Evolutionary conservation across 2,797 vertebrate species (phyloP).

Genomic region (Tapera naevia): DNA sequence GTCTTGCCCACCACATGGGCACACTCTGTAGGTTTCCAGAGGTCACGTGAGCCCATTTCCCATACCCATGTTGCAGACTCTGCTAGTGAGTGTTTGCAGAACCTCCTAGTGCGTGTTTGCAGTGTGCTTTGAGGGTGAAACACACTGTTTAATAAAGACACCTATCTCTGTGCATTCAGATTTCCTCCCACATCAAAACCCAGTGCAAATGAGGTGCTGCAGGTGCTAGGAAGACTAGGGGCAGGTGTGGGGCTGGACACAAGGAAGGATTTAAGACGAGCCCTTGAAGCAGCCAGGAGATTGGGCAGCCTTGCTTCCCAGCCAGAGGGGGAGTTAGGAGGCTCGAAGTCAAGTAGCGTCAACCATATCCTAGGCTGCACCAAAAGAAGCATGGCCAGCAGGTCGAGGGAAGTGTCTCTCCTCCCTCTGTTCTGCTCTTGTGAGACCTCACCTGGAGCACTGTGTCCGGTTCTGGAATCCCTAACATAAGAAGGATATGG

Average conservation of each 20-base stretch:
- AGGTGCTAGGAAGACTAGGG: fast-evolving
- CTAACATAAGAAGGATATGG: too few species aligned
- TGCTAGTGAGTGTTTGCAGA: fast-evolving
- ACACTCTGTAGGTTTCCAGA: fast-evolving
- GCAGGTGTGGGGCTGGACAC: fast-evolving
- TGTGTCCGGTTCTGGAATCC: too few species aligned
- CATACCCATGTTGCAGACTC: fast-evolving
- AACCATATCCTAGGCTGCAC: too few species aligned
- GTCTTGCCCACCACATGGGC: fast-evolving
- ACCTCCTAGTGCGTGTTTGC: fast-evolving
- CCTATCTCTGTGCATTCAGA: background rate
- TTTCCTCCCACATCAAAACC: fast-evolving
- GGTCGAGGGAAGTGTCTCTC: too few species aligned
- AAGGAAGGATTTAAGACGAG: fast-evolving
- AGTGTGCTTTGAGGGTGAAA: fast-evolving
- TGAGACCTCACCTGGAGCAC: too few species aligned
- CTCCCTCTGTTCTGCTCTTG: too few species aligned
- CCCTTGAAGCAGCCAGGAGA: fast-evolving
- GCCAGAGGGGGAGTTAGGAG: too few species aligned
- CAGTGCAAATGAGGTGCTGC: fast-evolving
- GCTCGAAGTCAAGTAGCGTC: fast-evolving
- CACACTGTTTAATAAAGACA: fast-evolving
- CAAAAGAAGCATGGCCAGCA: too few species aligned
- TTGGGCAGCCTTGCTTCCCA: too few species aligned
- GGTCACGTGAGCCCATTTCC: fast-evolving